Evolutionary conservation across 1,140 invertebrate genomes (phyloP), one percentile per base, ranked within the genome.

Genomic region (Caerostris darwini): DNA sequence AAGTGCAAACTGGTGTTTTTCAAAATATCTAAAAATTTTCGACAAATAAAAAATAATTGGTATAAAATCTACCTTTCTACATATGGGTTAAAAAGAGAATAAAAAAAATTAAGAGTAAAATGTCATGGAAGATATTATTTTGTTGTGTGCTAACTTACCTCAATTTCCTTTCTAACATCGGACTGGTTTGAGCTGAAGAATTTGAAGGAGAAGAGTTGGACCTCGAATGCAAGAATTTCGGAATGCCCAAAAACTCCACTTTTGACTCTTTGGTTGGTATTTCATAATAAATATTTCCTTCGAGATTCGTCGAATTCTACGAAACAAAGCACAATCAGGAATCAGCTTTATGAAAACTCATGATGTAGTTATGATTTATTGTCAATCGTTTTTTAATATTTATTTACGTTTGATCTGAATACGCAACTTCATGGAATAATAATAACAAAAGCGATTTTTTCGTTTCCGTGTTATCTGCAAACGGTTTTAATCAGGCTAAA

Each of bases 101-200:
- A n/a, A n/a, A n/a, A 34, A 34, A 34, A 34, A 34, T 34, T 34
- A 34, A 34, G 0, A 34, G 34, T 34, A 34, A 34, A 34, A 34
- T 34, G 2, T 34, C 34, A 34, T 2, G 34, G 2, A 34, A 34
- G 34, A 34, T 34, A 34, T n/a, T 34, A 34, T 34, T 34, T 34
- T 34, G 2, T 2, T 34, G 34, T 1, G 34, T 34, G 34, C 2
- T 10, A 7, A 19, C 67, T 57, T 56, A 90, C 87, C 87, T 90
- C 5, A 17, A 56, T 90, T 90, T 90, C 54, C 87, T 69, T 57
- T 90, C 87, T 71, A 90, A 19, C 53, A 54, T 90, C 7, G 87
- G 87, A 71, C 87, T 90, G 1, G 61, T 58, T 56, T 57, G 34
- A 1, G 50, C 56, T 1, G 87, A 90, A 0, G 87, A 90, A 69